A percentile compares a stretch with the other conserved stretches of the same genome.
phyloP scores from a whole-genome alignment of 2,888 invertebrate species.

The Glomeris marginata region DNA sequence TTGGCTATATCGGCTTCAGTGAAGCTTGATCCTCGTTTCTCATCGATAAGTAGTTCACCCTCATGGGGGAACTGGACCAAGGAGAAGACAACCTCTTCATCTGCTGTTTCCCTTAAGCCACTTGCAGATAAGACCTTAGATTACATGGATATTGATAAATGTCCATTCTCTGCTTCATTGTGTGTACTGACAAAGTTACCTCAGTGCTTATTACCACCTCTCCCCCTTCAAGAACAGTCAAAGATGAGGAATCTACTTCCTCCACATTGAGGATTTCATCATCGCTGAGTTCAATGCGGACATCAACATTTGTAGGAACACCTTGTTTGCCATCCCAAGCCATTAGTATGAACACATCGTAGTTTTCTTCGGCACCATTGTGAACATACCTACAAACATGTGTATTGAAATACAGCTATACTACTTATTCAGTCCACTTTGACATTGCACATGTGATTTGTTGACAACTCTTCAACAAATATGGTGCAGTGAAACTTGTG shows the following conservation, averaged over 20 bases:
- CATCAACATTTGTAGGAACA: conserved; percentile 25
- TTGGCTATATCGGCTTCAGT: conserved; percentile 24
- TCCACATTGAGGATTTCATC: conserved; percentile 26
- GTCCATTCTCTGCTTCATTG: no score
- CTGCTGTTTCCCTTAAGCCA: conserved; percentile 28
- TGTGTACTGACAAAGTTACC: no score
- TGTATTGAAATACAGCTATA: no score
- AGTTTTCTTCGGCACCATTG: conserved; percentile 25
- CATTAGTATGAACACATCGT: conserved; percentile 26
- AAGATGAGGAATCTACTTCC: conserved; percentile 22
- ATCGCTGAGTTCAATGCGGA: conserved; percentile 27
- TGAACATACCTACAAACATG: conserved; percentile 27
- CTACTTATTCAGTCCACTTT: no score
- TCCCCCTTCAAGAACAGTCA: conserved; percentile 28
- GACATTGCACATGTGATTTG: no score
- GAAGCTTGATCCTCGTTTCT: conserved; percentile 24
- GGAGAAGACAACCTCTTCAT: conserved; percentile 25
- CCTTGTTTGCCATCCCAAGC: conserved; percentile 27
- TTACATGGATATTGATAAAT: not conserved
- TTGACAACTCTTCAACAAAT: no score
- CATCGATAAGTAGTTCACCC: conserved; percentile 24
- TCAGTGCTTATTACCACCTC: conserved; percentile 23
- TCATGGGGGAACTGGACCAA: conserved; percentile 27
- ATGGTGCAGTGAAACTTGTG: no score
- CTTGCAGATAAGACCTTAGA: conserved; percentile 26